A percentile compares a stretch with the other conserved stretches of the same genome.
Conservation (phyloP, 2,797 vertebrate species). For the Spinus olivaceus region DNA sequence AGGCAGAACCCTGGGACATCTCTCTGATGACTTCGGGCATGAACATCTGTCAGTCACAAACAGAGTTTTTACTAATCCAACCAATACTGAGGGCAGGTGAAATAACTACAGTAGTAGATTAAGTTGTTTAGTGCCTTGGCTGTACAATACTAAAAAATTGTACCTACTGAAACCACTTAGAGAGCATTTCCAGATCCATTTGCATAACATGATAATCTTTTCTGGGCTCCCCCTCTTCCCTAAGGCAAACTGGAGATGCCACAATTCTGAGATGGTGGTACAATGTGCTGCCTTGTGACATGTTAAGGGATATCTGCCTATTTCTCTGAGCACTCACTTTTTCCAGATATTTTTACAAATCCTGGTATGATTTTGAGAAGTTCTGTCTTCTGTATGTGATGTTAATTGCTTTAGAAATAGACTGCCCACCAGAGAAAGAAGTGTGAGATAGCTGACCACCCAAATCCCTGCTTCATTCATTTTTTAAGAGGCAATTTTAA, state of each 20-base stretch:
- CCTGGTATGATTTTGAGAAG: neutral
- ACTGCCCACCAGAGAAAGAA: neutral
- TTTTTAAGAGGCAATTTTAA: neutral
- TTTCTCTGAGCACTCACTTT: neutral
- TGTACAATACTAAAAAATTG: neutral
- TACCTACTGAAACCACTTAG: neutral
- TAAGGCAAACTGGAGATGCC: neutral
- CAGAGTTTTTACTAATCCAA: neutral
- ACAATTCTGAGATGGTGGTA: neutral
- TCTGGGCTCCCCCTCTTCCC: neutral
- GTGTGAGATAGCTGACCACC: neutral
- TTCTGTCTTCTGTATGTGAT: neutral
- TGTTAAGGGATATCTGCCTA: neutral
- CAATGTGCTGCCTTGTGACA: neutral
- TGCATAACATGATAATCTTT: neutral
- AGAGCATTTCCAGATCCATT: neutral
- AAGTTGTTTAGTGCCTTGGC: neutral
- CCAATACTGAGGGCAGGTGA: neutral
- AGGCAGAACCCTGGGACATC: neutral
- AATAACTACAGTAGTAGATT: neutral
- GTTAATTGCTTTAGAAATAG: conserved; percentile 18
- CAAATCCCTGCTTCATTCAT: neutral
- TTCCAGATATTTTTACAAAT: neutral
- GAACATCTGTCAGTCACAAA: neutral
- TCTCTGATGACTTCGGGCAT: neutral